These are phyloP conservation scores for Stegostoma tigrinum DNA, from an alignment of 2,113 vertebrate genomes.

Conservation along the genomic window DNA sequence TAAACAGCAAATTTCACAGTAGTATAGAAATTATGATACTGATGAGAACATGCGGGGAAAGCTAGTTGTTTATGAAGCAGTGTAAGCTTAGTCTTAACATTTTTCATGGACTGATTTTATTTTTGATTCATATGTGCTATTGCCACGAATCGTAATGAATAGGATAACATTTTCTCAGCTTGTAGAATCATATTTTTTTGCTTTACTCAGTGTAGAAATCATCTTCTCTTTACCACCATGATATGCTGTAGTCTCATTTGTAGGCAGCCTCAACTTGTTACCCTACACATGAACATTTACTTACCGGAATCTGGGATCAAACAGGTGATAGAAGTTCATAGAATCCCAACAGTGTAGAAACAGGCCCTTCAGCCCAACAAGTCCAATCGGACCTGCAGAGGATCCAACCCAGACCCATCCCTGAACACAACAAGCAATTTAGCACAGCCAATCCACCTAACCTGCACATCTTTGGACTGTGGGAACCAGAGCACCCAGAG, in stretches of 20 bases:
- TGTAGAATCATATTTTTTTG: background rate
- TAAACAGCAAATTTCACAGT: background rate
- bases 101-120: background rate
- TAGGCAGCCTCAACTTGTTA: background rate
- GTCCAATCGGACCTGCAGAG: too few relatives aligned
- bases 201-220: background rate
- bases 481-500: too few relatives aligned
- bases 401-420: too few relatives aligned
- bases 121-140: background rate
- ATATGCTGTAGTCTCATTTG: background rate
- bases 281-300: background rate
- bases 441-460: too few relatives aligned
- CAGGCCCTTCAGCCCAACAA: too few relatives aligned
- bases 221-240: too few relatives aligned
- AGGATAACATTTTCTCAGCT: background rate
- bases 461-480: too few relatives aligned
- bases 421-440: too few relatives aligned
- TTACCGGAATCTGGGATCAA: background rate
- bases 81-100: background rate
- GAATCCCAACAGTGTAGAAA: too few relatives aligned
- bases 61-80: background rate
- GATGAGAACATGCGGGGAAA: background rate
- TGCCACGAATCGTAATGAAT: background rate
- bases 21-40: background rate
- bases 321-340: background rate